Percentiles rank a stretch among this genome's conserved stretches.
Evolutionary conservation across 2,797 vertebrate species (phyloP).

Genomic region (Discoglossus pictus): DNA sequence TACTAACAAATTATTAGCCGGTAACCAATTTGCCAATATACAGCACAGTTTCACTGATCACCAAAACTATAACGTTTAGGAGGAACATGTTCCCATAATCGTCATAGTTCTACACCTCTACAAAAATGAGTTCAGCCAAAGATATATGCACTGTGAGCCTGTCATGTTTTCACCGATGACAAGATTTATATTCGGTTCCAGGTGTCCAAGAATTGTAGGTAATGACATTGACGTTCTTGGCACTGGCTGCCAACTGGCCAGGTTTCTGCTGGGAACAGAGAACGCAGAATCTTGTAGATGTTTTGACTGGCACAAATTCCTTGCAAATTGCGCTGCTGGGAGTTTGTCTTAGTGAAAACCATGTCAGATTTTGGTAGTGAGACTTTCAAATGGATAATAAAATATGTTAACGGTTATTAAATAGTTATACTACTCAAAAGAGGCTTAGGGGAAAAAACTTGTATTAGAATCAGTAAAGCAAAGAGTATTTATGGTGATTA

Average conservation of each 20-base stretch:
- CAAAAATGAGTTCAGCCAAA: constrained; percentile 24
- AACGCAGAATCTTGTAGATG: constrained; percentile 39
- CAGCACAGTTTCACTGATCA: constrained; percentile 17
- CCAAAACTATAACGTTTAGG: constrained; percentile 21
- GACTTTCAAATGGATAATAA: constrained; percentile 51
- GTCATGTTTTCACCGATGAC: constrained; percentile 27
- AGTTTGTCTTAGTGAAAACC: constrained; percentile 49
- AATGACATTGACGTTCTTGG: constrained; percentile 47
- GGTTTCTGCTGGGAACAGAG: constrained; percentile 35
- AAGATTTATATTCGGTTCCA: constrained; percentile 43
- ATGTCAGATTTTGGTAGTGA: constrained; percentile 49
- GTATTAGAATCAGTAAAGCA: constrained; percentile 22
- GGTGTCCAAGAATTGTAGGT: constrained; percentile 40
- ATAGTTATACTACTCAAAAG: constrained; percentile 40
- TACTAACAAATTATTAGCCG: too few species aligned
- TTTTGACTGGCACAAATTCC: constrained; percentile 48
- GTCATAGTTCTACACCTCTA: constrained; percentile 33
- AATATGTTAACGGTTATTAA: constrained; percentile 51
- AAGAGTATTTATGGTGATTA: background rate
- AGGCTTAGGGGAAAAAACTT: constrained; percentile 30
- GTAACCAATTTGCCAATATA: too few species aligned
- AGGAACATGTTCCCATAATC: constrained; percentile 37
- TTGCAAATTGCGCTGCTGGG: constrained; percentile 48
- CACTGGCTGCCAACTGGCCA: constrained; percentile 35
- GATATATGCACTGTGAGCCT: constrained; percentile 29